These are phyloP conservation scores for Ivindomyrus marchei DNA, from an alignment of 2,113 vertebrate genomes.

Conservation along the genomic window DNA sequence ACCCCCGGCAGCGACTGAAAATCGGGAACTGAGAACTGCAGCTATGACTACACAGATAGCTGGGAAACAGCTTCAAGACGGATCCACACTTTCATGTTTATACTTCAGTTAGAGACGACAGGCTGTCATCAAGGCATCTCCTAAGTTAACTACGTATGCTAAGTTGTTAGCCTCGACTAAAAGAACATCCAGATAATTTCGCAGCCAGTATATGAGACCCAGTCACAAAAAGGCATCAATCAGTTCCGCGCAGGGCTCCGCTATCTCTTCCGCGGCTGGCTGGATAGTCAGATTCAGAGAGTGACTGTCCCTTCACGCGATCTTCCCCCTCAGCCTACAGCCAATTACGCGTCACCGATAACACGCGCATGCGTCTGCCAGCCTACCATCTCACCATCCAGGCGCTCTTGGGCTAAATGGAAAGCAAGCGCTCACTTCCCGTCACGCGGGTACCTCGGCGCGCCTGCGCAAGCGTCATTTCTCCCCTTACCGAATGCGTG, in stretches of 20 bases:
- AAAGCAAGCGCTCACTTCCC: not conserved
- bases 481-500: not conserved
- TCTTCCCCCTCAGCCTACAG: not conserved
- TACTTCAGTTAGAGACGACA: not conserved
- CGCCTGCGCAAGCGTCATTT: not conserved
- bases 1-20: not conserved
- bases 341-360: not conserved
- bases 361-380: not conserved
- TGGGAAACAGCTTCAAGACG: not conserved
- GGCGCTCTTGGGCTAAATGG: not conserved
- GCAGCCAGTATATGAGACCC: not conserved
- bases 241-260: not conserved
- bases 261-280: not conserved
- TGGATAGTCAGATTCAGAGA: not conserved
- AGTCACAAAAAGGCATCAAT: not conserved
- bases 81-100: constrained; percentile 4
- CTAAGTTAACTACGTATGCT: not conserved
- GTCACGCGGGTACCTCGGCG: not conserved
- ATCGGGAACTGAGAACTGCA: not conserved
- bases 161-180: not conserved
- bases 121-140: not conserved
- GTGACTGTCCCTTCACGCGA: not conserved
- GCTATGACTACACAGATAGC: not conserved
- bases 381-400: not conserved
- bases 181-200: not conserved